A percentile compares a stretch with the other conserved stretches of the same genome.
Conservation (phyloP, 2,888 invertebrate species). For the Rotaria magnacalcarata region DNA sequence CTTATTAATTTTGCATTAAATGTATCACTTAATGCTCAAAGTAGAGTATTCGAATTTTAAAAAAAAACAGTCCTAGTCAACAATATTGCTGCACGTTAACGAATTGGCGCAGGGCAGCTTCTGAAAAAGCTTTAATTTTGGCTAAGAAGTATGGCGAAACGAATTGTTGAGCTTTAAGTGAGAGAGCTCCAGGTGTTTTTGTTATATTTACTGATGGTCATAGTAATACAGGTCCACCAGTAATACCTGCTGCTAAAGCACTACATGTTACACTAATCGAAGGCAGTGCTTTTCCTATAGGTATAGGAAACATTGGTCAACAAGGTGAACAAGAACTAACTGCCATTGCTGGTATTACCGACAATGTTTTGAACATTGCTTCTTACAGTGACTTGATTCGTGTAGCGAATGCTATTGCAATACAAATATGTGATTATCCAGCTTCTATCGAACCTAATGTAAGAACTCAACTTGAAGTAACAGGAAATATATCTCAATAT, state of each 20-base stretch:
- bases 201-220: neutral
- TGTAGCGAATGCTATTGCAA: too few relatives aligned
- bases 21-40: neutral
- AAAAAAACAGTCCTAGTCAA: neutral
- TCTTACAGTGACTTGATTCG: too few relatives aligned
- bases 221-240: neutral
- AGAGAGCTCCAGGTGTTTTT: neutral
- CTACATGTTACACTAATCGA: neutral
- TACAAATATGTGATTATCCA: too few relatives aligned
- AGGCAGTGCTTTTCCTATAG: neutral
- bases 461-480: too few relatives aligned
- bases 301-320: neutral
- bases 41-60: neutral
- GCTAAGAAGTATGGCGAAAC: neutral
- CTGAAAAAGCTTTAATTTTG: neutral
- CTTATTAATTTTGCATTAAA: neutral
- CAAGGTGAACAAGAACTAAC: too few relatives aligned
- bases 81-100: too few relatives aligned
- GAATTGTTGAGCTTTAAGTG: neutral
- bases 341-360: too few relatives aligned
- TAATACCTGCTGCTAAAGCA: neutral
- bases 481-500: too few relatives aligned
- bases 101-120: neutral
- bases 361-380: too few relatives aligned
- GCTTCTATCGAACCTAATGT: too few relatives aligned